These are phyloP conservation scores for Aplochiton taeniatus DNA, from an alignment of 2,797 vertebrate genomes.

Conservation along the genomic window DNA sequence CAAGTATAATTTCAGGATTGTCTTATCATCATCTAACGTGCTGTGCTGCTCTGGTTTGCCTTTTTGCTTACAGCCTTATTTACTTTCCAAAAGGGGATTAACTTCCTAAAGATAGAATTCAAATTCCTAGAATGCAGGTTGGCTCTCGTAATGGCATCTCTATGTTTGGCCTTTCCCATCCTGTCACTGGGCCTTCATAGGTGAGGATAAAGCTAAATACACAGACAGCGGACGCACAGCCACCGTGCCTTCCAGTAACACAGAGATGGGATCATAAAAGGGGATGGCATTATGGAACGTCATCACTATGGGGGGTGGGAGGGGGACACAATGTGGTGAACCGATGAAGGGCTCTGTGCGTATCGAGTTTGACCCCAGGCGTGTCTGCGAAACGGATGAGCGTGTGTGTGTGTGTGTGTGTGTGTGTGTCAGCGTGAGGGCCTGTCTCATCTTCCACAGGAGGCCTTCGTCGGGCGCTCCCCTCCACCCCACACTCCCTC, in stretches of 20 bases:
- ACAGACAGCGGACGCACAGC: constrained; percentile 1
- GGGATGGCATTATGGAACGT: constrained; percentile 23
- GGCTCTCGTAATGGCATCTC: not conserved
- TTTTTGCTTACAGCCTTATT: too few species aligned
- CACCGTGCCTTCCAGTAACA: constrained; percentile 1
- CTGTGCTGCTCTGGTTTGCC: constrained; percentile 21
- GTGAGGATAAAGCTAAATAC: constrained; percentile 14
- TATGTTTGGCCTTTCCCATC: constrained; percentile 3
- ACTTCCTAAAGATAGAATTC: too few species aligned
- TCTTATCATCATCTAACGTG: constrained; percentile 59
- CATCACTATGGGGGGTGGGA: constrained; percentile 20
- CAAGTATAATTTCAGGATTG: constrained; percentile 47
- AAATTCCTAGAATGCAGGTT: not conserved
- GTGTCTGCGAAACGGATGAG: constrained; percentile 15
- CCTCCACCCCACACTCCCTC: constrained; percentile 8
- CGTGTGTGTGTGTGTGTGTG: constrained; percentile 38
- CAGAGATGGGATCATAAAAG: constrained; percentile 30
- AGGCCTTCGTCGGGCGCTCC: constrained; percentile 40
- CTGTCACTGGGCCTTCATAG: constrained; percentile 16
- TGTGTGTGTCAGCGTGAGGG: not conserved
- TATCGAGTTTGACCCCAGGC: too few species aligned
- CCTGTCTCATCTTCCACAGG: constrained; percentile 45
- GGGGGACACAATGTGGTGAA: constrained; percentile 19
- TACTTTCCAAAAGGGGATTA: too few species aligned
- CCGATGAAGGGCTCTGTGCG: constrained; percentile 34